phyloP scores from a whole-genome alignment of 2,113 vertebrate species.

The Craseonycteris thonglongyai region DNA sequence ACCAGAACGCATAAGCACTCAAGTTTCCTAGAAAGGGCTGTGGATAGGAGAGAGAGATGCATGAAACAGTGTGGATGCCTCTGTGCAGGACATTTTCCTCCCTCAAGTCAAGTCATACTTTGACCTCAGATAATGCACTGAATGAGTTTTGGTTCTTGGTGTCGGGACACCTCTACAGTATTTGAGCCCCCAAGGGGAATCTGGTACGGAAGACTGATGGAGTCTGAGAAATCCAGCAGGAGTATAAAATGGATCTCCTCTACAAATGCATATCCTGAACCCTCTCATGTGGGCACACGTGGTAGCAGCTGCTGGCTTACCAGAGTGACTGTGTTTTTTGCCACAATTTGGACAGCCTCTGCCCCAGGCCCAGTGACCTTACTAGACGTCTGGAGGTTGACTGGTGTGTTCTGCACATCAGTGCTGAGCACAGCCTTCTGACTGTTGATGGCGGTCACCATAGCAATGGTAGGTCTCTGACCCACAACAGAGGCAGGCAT shows the following conservation, averaged over 20 bases:
- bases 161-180: background rate
- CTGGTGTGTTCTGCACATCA: conserved; percentile 91
- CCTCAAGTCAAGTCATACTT: background rate
- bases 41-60: background rate
- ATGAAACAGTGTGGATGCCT: background rate
- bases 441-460: conserved; percentile 96
- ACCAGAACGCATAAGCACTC: background rate
- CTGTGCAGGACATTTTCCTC: background rate
- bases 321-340: conserved; percentile 96
- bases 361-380: conserved; percentile 91
- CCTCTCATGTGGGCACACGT: conserved; percentile 12
- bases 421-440: conserved; percentile 89
- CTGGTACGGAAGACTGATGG: background rate
- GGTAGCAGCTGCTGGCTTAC: conserved; percentile 81
- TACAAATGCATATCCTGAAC: conserved; percentile 21
- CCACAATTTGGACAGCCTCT: conserved; percentile 92
- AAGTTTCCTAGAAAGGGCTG: background rate
- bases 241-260: background rate
- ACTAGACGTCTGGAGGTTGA: conserved; percentile 96
- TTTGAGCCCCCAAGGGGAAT: background rate
- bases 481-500: conserved; percentile 91
- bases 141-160: background rate
- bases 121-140: background rate
- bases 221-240: conserved; percentile 13
- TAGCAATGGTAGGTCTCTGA: conserved; percentile 93